Base-by-base conservation (phyloP, 2,888 invertebrate species). In the Philonicus albiceps region DNA sequence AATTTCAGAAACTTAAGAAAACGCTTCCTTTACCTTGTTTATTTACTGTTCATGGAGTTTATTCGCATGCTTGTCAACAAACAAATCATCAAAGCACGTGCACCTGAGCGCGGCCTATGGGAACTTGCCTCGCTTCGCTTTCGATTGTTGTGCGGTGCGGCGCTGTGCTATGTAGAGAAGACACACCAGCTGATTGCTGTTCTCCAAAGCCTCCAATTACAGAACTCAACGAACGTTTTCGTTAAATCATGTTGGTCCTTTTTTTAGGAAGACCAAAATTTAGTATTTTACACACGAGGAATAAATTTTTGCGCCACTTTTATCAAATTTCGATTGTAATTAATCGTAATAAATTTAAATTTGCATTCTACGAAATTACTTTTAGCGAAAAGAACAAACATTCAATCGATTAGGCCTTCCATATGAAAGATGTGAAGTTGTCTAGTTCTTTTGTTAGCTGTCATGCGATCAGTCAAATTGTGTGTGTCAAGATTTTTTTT, bases 401-500 rank as follows among this genome's bases (percentile, higher is more conserved):
- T n/a, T 13, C 49, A n/a, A 31, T 43, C 16, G 64, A 64, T 64
- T 64, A 64, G 64, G 11, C 22, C 64, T 64, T 11, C 64, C 64
- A 64, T 11, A 64, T 64, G 64, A 22, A 64, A 11, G 11, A 64
- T 2, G 19, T 64, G 64, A 64, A 37, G 76, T 40, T 76, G 34
- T 43, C 76, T 76, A 76, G n/a, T 40, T 37, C 40, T 76, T 76
- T 37, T 16, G 43, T 43, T 76, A 37, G n/a, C 76, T 37, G 40
- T 76, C 37, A 76, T n/a, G 7, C 40, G 76, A 37, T 34, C 40
- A 34, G 76, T 76, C 76, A 76, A 76, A 76, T 16, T 16, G 31
- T 76, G 76, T 19, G 64, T 76, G 76, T 37, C 76, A 37, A 76
- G 76, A 22, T 40, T 43, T 76, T 75, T 74, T 74, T 40, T 74